Conservation (phyloP, 2,113 vertebrate genomes). For the Microcebus jonahi region DNA sequence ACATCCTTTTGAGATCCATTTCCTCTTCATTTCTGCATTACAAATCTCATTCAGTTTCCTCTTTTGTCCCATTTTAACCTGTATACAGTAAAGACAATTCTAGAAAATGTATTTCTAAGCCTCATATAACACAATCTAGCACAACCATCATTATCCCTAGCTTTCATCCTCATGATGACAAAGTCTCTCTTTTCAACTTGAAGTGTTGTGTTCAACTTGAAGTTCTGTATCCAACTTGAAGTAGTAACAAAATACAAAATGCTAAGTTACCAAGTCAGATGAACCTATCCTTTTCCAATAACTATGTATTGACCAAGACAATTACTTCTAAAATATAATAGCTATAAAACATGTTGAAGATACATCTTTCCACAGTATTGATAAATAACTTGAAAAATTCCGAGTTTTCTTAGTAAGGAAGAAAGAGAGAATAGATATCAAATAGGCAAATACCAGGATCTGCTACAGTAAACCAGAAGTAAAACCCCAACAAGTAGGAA, state of each 20-base stretch:
- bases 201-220: neutral
- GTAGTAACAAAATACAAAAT: conserved; percentile 22
- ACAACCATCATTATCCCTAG: neutral
- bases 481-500: conserved; percentile 6
- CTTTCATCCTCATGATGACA: neutral
- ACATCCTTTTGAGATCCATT: neutral
- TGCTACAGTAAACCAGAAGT: neutral
- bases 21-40: conserved; percentile 8
- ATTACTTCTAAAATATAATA: neutral
- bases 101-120: neutral
- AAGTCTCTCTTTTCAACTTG: neutral
- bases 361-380: neutral
- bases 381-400: conserved; percentile 22
- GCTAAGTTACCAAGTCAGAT: neutral
- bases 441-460: neutral
- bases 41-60: neutral
- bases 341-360: conserved; percentile 22
- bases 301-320: neutral
- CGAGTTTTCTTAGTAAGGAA: neutral
- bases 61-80: neutral
- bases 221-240: neutral
- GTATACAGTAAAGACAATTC: neutral
- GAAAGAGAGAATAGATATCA: neutral
- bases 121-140: neutral
- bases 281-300: neutral